phyloP scores from a whole-genome alignment of 2,797 vertebrate genomes.

The Knipowitschia caucasica region DNA sequence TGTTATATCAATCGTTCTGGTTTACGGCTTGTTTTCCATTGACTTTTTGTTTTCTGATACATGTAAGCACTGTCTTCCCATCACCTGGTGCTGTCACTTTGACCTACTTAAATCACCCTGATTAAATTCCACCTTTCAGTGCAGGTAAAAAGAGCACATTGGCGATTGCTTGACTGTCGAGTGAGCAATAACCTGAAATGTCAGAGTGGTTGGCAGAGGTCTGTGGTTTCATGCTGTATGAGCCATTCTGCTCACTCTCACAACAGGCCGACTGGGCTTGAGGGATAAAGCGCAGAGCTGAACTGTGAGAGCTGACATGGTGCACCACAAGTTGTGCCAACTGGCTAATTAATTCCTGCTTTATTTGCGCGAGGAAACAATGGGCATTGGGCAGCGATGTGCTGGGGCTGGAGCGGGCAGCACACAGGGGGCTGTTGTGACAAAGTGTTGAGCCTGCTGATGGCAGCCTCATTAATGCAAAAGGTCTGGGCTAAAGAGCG shows the following conservation, averaged over 20 bases:
- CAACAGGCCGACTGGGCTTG: slow-evolving; percentile 42
- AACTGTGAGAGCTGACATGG: slow-evolving; percentile 50
- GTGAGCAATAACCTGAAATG: slow-evolving; percentile 47
- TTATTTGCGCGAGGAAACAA: slow-evolving; percentile 71
- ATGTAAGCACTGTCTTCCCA: slow-evolving; percentile 12
- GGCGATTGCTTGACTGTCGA: slow-evolving; percentile 30
- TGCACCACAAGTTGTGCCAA: slow-evolving; percentile 56
- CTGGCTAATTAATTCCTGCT: slow-evolving; percentile 71
- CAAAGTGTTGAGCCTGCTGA: slow-evolving; percentile 64
- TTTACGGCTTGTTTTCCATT: no score
- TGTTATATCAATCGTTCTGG: no score
- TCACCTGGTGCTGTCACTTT: slow-evolving; percentile 30
- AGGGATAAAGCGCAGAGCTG: slow-evolving; percentile 48
- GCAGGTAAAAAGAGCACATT: slow-evolving; percentile 30
- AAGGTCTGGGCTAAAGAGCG: slow-evolving; percentile 63
- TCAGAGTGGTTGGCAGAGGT: slow-evolving; percentile 45
- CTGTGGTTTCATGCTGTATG: slow-evolving; percentile 31
- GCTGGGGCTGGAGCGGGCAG: slow-evolving; percentile 46
- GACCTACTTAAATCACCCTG: slow-evolving; percentile 43
- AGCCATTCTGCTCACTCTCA: slow-evolving; percentile 41
- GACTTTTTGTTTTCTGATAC: no score
- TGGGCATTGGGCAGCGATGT: slow-evolving; percentile 68
- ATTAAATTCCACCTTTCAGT: slow-evolving; percentile 23
- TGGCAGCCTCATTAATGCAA: slow-evolving; percentile 70
- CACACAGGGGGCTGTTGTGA: slow-evolving; percentile 56